Evolutionary conservation across 1,140 invertebrate species (phyloP), one percentile per base, ranked within the genome.

Genomic region (Drosophila persimilis): DNA sequence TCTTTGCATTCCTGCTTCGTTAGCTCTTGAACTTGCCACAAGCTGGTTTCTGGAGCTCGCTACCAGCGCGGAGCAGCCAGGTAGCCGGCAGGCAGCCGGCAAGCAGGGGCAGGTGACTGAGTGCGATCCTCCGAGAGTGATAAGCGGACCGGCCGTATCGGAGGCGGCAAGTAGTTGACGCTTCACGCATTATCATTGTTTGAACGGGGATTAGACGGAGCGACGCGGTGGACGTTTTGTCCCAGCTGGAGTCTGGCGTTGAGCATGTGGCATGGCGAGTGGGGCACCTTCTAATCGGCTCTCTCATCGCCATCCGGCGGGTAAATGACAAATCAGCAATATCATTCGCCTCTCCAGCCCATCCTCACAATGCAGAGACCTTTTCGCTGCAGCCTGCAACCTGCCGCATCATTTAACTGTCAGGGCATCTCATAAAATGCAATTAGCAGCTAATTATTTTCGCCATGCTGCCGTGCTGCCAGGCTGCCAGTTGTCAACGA

Each of bases 371-470:
- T 62, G 45, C 22, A 43, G 7, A 48, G 46, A 15, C 6, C 52
- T 35, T 17, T 26, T 11, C 6, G 22, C 29, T 0, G 26, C 31
- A 29, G 20, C 15, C 22, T 56, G 48, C 56, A 70, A 77, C 50
- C 15, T 69, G 73, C 73, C 15, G 70, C 69, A 73, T 73, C 71
- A 73, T 58, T 79, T 66, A 67, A 66, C 51, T 80, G 80, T 77
- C 77, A 65, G 74, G 63, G 66, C 66, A 50, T 62, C 61, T 81
- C 73, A 86, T 85, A 77, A 80, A 66, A 67, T 35, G 81, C 77
- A 85, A 85, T 85, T 85, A 85, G 81, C 77, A 51, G 77, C 81
- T 86, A 85, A 85, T 85, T 85, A 85, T 86, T 73, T 73, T 39
- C 35, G 3, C 35, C 35, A 11, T 39, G 35, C 3, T 11, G 9